Percentiles rank a stretch among this genome's conserved stretches.
Conservation (phyloP, 2,797 vertebrate species). For the Anguilla pacifica region DNA sequence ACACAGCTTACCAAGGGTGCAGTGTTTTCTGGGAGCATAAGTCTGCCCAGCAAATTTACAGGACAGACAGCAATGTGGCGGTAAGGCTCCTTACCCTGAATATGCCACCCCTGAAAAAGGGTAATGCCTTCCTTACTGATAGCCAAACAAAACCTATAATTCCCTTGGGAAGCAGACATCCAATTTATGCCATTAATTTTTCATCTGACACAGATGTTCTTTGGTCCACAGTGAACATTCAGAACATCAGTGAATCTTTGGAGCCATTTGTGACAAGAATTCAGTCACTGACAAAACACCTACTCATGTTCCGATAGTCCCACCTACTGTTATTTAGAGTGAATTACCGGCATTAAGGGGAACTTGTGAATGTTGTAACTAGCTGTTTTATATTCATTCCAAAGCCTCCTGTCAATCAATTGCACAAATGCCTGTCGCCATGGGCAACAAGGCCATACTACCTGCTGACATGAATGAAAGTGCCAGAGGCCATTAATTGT, state of each 20-base stretch:
- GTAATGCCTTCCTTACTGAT: background rate
- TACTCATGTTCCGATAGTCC: background rate
- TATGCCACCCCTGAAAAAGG: background rate
- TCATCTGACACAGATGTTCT: background rate
- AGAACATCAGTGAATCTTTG: too few relatives aligned
- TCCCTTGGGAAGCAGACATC: background rate
- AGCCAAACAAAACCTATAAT: background rate
- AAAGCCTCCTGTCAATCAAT: constrained; percentile 42
- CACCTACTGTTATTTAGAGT: background rate
- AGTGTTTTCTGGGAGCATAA: background rate
- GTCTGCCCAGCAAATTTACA: background rate
- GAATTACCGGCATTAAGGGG: background rate
- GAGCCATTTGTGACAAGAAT: background rate
- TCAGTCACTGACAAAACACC: background rate
- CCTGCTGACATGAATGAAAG: constrained; percentile 21
- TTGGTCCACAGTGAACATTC: background rate
- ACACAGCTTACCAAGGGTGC: background rate
- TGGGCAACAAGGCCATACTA: constrained; percentile 27
- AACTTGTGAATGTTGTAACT: background rate
- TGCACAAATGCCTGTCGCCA: constrained; percentile 32
- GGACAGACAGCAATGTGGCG: background rate
- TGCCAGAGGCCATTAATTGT: background rate
- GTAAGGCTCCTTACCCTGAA: background rate
- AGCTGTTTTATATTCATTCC: constrained; percentile 42
- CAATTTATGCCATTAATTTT: background rate